A percentile compares a stretch with the other conserved stretches of the same genome.
These are phyloP conservation scores for Lipotes vexillifer DNA, from an alignment of 2,113 vertebrate species.

Conservation along the genomic window DNA sequence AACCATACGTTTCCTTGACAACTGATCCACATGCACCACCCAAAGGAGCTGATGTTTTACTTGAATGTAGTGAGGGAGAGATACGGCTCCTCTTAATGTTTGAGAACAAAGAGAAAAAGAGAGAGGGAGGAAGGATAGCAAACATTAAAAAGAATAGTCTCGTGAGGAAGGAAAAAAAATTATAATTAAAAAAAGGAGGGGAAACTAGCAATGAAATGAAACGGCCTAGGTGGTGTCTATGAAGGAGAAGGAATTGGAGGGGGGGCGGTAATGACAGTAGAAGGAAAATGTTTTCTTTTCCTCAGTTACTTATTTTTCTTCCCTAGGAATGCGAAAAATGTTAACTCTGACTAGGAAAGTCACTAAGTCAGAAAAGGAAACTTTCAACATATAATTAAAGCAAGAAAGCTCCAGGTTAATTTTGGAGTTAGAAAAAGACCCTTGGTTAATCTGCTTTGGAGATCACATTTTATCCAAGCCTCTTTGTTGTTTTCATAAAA, in stretches of 20 bases:
- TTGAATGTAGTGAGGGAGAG: neutral
- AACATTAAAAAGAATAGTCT: neutral
- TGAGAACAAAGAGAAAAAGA: neutral
- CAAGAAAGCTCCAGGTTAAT: neutral
- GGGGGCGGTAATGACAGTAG: too few species aligned
- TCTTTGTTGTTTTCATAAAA: conserved; percentile 27
- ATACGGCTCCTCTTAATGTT: neutral
- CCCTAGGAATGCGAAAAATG: neutral
- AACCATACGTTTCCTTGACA: neutral
- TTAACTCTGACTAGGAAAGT: neutral
- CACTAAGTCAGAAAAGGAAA: neutral
- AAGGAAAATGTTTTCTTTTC: neutral
- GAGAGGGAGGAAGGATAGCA: neutral
- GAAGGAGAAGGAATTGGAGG: neutral
- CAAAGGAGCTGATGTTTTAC: neutral
- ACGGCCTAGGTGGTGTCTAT: neutral
- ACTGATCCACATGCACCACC: neutral
- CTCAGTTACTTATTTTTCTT: neutral
- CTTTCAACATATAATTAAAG: neutral
- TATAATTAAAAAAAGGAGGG: too few species aligned
- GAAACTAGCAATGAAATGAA: neutral
- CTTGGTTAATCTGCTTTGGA: neutral
- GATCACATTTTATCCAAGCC: neutral
- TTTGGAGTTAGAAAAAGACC: conserved; percentile 4
- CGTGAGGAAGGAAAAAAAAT: neutral